Evolutionary conservation across 1,140 invertebrate genomes (phyloP), one percentile per base, ranked within the genome.

Genomic region (Trachymyrmex septentrionalis): DNA sequence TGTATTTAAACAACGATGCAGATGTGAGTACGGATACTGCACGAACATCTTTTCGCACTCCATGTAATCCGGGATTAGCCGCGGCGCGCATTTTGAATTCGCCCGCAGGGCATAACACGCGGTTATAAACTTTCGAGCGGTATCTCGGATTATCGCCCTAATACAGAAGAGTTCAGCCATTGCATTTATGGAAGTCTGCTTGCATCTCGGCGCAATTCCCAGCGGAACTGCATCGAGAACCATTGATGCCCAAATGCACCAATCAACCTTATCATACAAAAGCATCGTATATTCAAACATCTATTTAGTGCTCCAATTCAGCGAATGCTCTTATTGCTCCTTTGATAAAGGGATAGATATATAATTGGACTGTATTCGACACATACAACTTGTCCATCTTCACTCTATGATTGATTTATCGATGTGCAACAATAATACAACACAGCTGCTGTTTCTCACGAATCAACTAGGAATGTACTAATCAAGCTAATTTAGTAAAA

Each of bases 41-140:
- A 14, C 38, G 55, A 75, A 84, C 80, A 84, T 84, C 80, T 84
- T 84, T 84, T 61, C 69, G 80, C 80, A 84, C 80, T 84, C 38
- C 69, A 24, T 84, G 80, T 84, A 84, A 84, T 73, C 80, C 27
- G 38, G 44, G 80, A 84, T 84, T 75, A 84, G 69, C 57, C 69
- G 80, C 24, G 38, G 24, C 71, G 80, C 57, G 80, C 80, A 84
- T 75, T 84, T 84, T 84, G 69, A 84, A 73, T 84, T 75, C 80
- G 69, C 38, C 69, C 38, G 38, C 14, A 38, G 69, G 38, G 67
- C 67, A 48, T 24, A 30, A 55, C 53, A 27, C 38, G 38, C 34
- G 38, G 80, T 73, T 82, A 84, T 84, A 84, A 84, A 84, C 80
- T 84, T 84, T 9, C 69, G 6, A 21, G 30, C 61, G n/a, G 24